A percentile compares a stretch with the other conserved stretches of the same genome.
Evolutionary conservation across 1,140 invertebrate genomes (phyloP).

Genomic region (Eufriesea mexicana): DNA sequence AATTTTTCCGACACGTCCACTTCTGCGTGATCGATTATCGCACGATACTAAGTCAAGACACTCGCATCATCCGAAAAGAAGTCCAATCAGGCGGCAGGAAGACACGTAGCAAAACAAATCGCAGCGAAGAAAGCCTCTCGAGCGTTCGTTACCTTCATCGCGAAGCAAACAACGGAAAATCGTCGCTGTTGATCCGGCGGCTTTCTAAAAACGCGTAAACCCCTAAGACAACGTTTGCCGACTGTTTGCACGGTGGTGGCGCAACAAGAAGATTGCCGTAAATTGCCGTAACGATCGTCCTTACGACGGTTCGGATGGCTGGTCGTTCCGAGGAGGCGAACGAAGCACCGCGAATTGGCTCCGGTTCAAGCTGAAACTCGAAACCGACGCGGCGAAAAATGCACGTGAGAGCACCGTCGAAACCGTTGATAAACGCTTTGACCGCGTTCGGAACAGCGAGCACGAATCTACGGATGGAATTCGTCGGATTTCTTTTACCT

Average conservation of each 20-base stretch:
- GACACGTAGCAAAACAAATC: background rate
- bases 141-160: background rate
- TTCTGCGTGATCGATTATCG: too few relatives aligned
- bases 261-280: constrained; percentile 62
- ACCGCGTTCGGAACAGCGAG: constrained; percentile 4
- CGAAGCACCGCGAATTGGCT: constrained; percentile 54
- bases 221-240: constrained; percentile 15
- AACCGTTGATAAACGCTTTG: constrained; percentile 37
- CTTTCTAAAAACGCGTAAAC: constrained; percentile 4
- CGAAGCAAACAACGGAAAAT: background rate
- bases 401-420: constrained; percentile 10
- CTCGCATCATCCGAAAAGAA: background rate
- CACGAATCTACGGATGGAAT: background rate
- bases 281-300: constrained; percentile 61
- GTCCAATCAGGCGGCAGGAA: background rate
- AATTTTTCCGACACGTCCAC: too few relatives aligned
- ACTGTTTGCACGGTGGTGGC: background rate
- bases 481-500: background rate
- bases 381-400: constrained; percentile 49
- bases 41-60: too few relatives aligned
- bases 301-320: constrained; percentile 42
- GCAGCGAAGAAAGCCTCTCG: background rate
- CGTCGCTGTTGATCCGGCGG: background rate
- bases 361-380: constrained; percentile 54
- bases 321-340: constrained; percentile 28